Percentiles rank a stretch among this genome's conserved stretches.
These are phyloP conservation scores for Periplaneta americana DNA, from an alignment of 1,140 invertebrate species.

Conservation along the genomic window DNA sequence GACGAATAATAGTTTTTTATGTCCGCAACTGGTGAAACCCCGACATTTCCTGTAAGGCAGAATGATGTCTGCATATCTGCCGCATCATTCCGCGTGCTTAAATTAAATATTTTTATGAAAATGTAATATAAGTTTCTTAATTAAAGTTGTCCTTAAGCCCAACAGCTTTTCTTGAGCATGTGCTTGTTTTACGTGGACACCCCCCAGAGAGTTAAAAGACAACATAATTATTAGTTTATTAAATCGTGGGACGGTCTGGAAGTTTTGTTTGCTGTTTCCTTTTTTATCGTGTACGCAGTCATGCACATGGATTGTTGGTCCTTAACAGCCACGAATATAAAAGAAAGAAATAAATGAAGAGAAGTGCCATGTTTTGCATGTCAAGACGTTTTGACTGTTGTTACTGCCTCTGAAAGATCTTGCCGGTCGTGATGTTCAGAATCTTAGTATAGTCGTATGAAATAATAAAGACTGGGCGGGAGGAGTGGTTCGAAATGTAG, in stretches of 20 bases:
- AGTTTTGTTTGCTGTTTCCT: neutral
- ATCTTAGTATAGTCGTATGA: neutral
- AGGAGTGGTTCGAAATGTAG: too few relatives aligned
- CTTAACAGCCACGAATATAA: neutral
- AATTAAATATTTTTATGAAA: neutral
- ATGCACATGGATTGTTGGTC: neutral
- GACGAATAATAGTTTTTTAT: too few relatives aligned
- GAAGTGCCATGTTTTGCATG: neutral
- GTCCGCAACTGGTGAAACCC: too few relatives aligned
- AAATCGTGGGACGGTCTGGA: neutral
- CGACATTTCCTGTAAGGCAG: neutral
- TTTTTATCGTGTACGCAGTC: neutral
- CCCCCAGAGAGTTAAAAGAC: neutral
- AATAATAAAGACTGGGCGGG: neutral
- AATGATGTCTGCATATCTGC: neutral
- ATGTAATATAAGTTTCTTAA: neutral
- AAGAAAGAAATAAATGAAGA: neutral
- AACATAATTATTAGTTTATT: neutral
- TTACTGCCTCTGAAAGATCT: neutral
- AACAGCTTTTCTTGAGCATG: neutral
- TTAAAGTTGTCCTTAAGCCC: neutral
- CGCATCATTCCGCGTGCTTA: neutral
- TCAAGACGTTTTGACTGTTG: neutral
- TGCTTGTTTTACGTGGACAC: neutral
- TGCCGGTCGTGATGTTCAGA: neutral